phyloP scores from a whole-genome alignment of 2,113 vertebrate species.

The Protobothrops mucrosquamatus region DNA sequence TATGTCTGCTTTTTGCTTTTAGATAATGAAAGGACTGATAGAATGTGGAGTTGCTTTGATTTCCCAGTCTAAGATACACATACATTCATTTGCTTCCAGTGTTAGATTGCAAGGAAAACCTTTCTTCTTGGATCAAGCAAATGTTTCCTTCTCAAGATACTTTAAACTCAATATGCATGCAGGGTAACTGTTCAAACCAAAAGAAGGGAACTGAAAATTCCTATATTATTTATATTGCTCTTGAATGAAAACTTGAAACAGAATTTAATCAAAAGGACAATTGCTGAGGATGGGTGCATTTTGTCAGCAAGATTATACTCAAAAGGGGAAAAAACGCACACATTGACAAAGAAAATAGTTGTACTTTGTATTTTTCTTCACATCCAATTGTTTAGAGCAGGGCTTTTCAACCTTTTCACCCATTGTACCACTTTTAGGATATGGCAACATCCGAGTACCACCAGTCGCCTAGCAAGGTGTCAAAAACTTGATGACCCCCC shows the following conservation, averaged over 20 bases:
- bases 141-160: constrained; percentile 36
- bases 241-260: constrained; percentile 52
- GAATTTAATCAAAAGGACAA: constrained; percentile 43
- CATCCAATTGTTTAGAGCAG: neutral
- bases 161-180: constrained; percentile 56
- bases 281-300: constrained; percentile 42
- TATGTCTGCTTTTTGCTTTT: constrained; percentile 42
- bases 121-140: constrained; percentile 36
- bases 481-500: no score
- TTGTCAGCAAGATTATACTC: neutral
- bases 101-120: constrained; percentile 53
- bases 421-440: no score
- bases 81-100: constrained; percentile 46
- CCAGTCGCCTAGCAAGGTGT: no score
- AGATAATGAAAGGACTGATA: constrained; percentile 45
- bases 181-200: constrained; percentile 57
- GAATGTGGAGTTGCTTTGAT: constrained; percentile 35
- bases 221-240: constrained; percentile 41
- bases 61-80: constrained; percentile 46
- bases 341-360: constrained; percentile 50
- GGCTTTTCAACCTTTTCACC: no score
- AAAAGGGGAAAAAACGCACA: neutral
- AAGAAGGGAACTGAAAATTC: constrained; percentile 34
- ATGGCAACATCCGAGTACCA: no score
- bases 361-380: neutral